Conservation (phyloP, 2,797 vertebrate genomes). For the Acrossocheilus wenchowensis region DNA sequence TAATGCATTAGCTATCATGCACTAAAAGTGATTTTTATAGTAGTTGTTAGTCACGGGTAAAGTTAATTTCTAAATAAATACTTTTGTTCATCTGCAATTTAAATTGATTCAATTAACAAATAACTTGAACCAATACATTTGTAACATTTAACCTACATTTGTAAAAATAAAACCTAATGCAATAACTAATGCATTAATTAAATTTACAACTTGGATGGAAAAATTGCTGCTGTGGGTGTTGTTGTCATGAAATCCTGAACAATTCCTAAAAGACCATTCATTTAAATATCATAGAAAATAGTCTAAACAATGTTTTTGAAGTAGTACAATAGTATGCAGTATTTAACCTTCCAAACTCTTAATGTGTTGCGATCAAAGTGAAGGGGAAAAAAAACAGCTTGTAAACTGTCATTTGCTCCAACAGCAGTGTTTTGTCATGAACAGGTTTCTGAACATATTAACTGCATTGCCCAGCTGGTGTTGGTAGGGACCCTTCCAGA, state of each 20-base stretch:
- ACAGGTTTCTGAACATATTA: constrained; percentile 77
- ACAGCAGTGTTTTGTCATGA: constrained; percentile 66
- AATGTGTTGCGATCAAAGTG: background rate
- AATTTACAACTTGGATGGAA: background rate
- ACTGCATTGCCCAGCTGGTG: constrained; percentile 73
- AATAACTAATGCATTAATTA: background rate
- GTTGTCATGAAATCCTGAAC: background rate
- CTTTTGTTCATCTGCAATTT: background rate
- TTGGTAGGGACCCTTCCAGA: constrained; percentile 60
- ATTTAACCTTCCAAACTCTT: constrained; percentile 11
- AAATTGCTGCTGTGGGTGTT: background rate
- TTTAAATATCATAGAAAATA: background rate
- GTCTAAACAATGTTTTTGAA: background rate
- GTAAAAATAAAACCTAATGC: background rate
- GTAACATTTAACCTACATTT: background rate
- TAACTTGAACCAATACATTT: background rate
- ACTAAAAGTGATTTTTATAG: background rate
- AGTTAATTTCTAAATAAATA: background rate
- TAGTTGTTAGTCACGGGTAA: background rate
- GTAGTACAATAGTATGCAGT: background rate
- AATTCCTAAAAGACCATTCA: background rate
- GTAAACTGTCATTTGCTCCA: constrained; percentile 58
- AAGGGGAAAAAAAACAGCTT: constrained; percentile 7
- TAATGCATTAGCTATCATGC: background rate
- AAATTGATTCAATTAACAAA: background rate